phyloP scores from a whole-genome alignment of 2,888 invertebrate species.

The Chorisops tibialis region DNA sequence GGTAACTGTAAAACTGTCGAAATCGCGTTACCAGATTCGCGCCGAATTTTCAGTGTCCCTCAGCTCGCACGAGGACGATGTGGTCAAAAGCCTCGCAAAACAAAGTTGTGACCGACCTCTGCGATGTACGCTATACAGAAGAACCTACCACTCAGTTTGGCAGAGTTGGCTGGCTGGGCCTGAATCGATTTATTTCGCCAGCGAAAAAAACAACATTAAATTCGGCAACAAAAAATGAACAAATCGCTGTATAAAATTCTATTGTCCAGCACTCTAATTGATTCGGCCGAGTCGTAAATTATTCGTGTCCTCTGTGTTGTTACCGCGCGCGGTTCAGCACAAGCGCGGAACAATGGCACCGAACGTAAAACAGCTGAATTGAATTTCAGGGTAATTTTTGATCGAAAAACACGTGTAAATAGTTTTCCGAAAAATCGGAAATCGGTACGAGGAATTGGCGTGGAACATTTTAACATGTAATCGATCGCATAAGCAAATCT shows the following conservation, averaged over 20 bases:
- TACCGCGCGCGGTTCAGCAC: background rate
- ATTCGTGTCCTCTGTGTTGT: constrained; percentile 24
- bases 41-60: constrained; percentile 11
- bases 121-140: background rate
- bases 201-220: constrained; percentile 14
- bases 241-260: constrained; percentile 27
- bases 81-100: background rate
- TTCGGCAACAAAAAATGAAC: constrained; percentile 21
- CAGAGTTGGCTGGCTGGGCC: background rate
- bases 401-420: constrained; percentile 29
- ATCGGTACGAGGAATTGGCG: background rate
- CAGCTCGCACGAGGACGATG: background rate
- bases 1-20: constrained; percentile 28
- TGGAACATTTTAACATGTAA: too few species aligned
- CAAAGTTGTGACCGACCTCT: too few species aligned
- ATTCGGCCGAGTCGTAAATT: constrained; percentile 23
- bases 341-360: constrained; percentile 19
- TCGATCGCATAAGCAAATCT: too few species aligned
- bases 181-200: constrained; percentile 8
- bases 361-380: constrained; percentile 28
- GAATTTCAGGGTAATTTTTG: constrained; percentile 25
- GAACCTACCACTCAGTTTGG: background rate
- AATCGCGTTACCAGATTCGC: constrained; percentile 25
- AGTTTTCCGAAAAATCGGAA: constrained; percentile 22
- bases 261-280: constrained; percentile 28